A percentile compares a stretch with the other conserved stretches of the same genome.
Conservation (phyloP, 2,888 invertebrate genomes). For the Lissonota sp. region DNA sequence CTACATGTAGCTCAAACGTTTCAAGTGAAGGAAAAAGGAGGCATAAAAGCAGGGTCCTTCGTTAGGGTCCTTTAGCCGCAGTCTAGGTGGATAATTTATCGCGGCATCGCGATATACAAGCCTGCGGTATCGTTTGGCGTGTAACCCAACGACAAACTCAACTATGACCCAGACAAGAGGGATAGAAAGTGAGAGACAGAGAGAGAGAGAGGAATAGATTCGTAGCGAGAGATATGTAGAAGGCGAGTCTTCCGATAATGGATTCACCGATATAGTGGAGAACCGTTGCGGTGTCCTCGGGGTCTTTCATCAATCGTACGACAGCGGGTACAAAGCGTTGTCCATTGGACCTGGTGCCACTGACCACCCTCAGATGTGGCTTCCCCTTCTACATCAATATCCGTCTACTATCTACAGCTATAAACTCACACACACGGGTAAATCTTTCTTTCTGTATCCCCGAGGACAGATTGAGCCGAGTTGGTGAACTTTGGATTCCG, state of each 20-base stretch:
- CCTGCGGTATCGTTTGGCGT: slow-evolving; percentile 46
- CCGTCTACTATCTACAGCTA: not conserved
- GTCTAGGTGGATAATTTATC: slow-evolving; percentile 48
- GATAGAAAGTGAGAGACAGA: slow-evolving; percentile 3
- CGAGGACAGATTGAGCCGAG: slow-evolving; percentile 52
- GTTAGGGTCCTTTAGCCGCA: not conserved
- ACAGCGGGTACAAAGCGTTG: slow-evolving; percentile 41
- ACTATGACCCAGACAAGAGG: slow-evolving; percentile 8
- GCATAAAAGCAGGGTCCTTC: not conserved
- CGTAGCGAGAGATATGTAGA: not conserved
- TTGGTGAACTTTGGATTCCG: slow-evolving; percentile 44
- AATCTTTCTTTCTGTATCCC: not conserved
- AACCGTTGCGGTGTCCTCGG: slow-evolving; percentile 31
- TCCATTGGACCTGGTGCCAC: slow-evolving; percentile 36
- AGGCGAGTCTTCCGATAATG: slow-evolving; percentile 50
- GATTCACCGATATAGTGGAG: slow-evolving; percentile 59
- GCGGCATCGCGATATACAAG: slow-evolving; percentile 31
- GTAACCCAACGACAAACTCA: slow-evolving; percentile 38
- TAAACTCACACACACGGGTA: not conserved
- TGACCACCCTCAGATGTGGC: slow-evolving; percentile 19
- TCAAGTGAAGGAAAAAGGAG: not conserved
- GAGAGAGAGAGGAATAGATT: slow-evolving; percentile 3
- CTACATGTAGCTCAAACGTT: too few relatives aligned
- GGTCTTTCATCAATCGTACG: slow-evolving; percentile 59
- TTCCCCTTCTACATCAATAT: not conserved